These are phyloP conservation scores for Darevskia mixta DNA, from an alignment of 2,797 vertebrate species.

Conservation along the genomic window DNA sequence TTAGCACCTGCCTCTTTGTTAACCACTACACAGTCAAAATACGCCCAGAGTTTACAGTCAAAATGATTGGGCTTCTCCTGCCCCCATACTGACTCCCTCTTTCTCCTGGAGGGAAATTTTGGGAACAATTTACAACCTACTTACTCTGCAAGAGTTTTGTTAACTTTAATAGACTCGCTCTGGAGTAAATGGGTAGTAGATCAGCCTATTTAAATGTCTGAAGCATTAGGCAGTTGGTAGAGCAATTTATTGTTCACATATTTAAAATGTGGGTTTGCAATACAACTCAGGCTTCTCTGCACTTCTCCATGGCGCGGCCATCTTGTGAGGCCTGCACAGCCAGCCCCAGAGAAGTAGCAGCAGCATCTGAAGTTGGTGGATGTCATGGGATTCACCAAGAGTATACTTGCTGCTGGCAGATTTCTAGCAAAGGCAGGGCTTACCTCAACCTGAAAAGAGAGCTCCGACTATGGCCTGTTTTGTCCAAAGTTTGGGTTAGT, in stretches of 20 bases:
- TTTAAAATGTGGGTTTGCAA: constrained; percentile 14
- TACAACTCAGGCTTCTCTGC: background rate
- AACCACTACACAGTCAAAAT: constrained; percentile 26
- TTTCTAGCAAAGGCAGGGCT: no score
- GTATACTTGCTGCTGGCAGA: no score
- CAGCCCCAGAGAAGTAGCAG: no score
- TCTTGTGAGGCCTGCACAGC: no score
- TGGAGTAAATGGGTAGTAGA: constrained; percentile 11
- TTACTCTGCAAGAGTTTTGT: constrained; percentile 4
- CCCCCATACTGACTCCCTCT: background rate
- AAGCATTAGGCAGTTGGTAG: background rate
- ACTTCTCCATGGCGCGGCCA: no score
- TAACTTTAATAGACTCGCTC: constrained; percentile 34
- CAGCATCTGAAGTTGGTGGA: no score
- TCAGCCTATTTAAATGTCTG: constrained; percentile 7
- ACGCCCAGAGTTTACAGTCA: constrained; percentile 21
- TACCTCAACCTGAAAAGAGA: no score
- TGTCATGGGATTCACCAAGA: no score
- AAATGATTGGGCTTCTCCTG: constrained; percentile 13
- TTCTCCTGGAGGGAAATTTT: background rate
- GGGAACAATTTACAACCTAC: constrained; percentile 32
- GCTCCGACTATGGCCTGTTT: no score
- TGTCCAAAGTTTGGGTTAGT: no score
- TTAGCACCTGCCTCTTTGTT: constrained; percentile 13
- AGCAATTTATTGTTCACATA: background rate